Base-by-base conservation (phyloP, 2,113 vertebrate genomes). In the Eptesicus fuscus region DNA sequence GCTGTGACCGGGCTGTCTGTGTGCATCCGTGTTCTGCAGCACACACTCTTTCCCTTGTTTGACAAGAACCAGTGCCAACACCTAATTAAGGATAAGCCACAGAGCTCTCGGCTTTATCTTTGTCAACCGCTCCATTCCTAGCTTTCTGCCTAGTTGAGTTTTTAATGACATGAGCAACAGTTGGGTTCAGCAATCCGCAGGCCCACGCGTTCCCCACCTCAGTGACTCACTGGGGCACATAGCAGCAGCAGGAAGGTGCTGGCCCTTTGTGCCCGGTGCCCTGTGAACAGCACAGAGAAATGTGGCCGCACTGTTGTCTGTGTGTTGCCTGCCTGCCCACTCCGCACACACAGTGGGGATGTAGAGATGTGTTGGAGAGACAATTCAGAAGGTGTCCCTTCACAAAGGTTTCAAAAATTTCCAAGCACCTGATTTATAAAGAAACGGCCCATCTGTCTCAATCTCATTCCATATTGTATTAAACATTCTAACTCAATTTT, bases 1-100 rank as follows among this genome's bases (percentile, higher is more conserved):
- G 23, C 97, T 98, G 98, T 96, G 98, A 98, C 97, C 96, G 61
- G 96, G 96, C 97, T 98, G 98, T 98, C 97, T 98, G 91, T 98
- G 98, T 94, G 93, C 93, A 92, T 98, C 98, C 95, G 79, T 93
- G 95, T 97, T 94, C 89, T 95, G 97, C 97, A 92, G 96, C 90
- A 53, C 95, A 97, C 95, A 63, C 96, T 97, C 97, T 96, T 97
- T 93, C 91, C 95, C 96, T 96, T 98, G 98, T 98, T 98, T 98
- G 98, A 98, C 98, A 98, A 98, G 98, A 98, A 96, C 97, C 97
- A 96, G 94, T 98, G 98, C 98, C 98, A 99, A 97, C 98, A 98
- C 97, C 98, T 98, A 98, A 99, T 98, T 98, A 99, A 98, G 98
- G 98, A 98, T 98, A 98, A 98, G 97, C 97, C 53, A 63, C 94